A percentile compares a stretch with the other conserved stretches of the same genome.
phyloP scores from a whole-genome alignment of 2,113 vertebrate species.

The Pao palembangensis region DNA sequence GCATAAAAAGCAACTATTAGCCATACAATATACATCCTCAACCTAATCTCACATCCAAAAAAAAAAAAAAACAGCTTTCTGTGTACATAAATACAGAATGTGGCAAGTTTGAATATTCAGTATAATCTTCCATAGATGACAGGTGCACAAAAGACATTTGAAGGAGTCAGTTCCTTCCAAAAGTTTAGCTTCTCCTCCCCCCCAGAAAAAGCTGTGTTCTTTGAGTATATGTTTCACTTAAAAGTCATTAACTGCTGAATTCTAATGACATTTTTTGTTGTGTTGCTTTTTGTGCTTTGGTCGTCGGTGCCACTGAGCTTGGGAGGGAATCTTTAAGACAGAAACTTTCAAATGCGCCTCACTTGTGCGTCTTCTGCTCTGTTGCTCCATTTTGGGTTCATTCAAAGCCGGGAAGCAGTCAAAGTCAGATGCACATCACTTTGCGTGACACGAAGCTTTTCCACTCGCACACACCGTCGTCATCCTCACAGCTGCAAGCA shows the following conservation, averaged over 20 bases:
- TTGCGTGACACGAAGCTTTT: background rate
- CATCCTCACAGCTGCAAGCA: background rate
- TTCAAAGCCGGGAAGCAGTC: background rate
- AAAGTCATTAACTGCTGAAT: too few relatives aligned
- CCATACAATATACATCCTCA: background rate
- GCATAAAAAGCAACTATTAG: background rate
- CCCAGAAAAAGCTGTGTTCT: constrained; percentile 42
- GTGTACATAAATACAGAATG: too few relatives aligned
- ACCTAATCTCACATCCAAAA: constrained; percentile 7
- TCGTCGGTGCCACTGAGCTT: too few relatives aligned
- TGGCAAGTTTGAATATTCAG: too few relatives aligned
- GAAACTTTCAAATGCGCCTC: background rate
- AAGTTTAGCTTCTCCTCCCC: background rate
- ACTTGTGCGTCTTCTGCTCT: background rate
- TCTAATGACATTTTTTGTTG: too few relatives aligned
- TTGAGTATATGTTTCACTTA: background rate
- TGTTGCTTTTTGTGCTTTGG: too few relatives aligned
- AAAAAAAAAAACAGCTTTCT: too few relatives aligned
- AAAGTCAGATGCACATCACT: background rate
- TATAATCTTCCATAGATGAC: too few relatives aligned
- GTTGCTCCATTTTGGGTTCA: background rate
- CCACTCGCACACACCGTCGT: background rate
- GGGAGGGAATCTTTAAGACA: too few relatives aligned
- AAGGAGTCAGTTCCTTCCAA: too few relatives aligned
- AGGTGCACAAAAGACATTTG: too few relatives aligned